These are phyloP conservation scores for Cynocephalus volans DNA, from an alignment of 2,113 vertebrate genomes.

Conservation along the genomic window DNA sequence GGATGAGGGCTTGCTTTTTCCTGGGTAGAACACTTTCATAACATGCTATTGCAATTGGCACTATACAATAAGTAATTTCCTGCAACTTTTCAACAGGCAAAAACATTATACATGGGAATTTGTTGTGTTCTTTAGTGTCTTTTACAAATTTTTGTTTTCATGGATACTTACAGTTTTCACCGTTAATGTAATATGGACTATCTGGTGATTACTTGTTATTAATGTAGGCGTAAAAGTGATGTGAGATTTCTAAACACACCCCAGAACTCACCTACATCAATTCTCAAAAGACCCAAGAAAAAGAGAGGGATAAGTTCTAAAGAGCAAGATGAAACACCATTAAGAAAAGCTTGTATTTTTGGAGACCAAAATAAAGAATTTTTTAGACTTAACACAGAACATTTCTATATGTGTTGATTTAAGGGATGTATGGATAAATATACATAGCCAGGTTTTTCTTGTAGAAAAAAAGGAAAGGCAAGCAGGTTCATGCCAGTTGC, in stretches of 20 bases:
- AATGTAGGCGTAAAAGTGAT: neutral
- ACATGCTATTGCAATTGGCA: neutral
- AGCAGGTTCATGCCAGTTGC: neutral
- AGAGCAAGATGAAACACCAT: conserved; percentile 43
- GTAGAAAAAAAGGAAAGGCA: neutral
- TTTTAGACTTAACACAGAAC: conserved; percentile 14
- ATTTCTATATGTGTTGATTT: neutral
- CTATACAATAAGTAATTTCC: conserved; percentile 39
- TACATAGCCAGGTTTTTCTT: neutral
- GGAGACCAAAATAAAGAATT: conserved; percentile 28
- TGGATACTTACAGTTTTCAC: conserved; percentile 57
- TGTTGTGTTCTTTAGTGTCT: conserved; percentile 5
- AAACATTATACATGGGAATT: neutral
- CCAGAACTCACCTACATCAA: neutral
- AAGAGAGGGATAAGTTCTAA: conserved; percentile 53
- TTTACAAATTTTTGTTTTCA: conserved; percentile 62
- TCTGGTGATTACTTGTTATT: neutral
- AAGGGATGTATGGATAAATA: neutral
- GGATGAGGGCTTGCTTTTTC: conserved; percentile 23
- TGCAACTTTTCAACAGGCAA: neutral
- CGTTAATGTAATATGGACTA: neutral
- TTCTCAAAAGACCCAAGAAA: conserved; percentile 53
- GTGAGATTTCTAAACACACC: conserved; percentile 20
- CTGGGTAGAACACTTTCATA: neutral
- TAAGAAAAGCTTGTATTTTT: conserved; percentile 29